Evolutionary conservation across 2,797 vertebrate species (phyloP).

Genomic region (Coccyzus lansbergi): DNA sequence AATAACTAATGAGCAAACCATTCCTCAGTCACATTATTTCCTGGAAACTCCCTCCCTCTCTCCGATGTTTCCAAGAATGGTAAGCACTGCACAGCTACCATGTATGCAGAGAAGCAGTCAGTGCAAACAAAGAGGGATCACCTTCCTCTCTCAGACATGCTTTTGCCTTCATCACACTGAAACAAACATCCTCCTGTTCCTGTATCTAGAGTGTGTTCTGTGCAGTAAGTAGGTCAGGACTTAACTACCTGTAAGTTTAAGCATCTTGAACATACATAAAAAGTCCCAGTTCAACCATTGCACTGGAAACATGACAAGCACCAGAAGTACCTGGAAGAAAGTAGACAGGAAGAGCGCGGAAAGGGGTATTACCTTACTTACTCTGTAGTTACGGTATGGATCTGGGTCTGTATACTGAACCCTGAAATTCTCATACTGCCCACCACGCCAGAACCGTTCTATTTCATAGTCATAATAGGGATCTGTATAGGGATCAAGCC

Average conservation of each 20-base stretch:
- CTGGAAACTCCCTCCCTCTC: background rate
- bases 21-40: background rate
- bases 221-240: background rate
- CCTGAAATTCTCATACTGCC: constrained; percentile 98
- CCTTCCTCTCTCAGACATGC: background rate
- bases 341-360: background rate
- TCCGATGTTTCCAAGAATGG: background rate
- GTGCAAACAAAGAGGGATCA: fast-evolving
- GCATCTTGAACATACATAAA: background rate
- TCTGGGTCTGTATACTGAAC: constrained; percentile 96
- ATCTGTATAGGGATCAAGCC: constrained; percentile 90
- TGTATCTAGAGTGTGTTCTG: background rate
- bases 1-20: background rate
- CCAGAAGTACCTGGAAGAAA: background rate
- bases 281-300: background rate
- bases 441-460: constrained; percentile 94
- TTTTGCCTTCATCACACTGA: background rate
- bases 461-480: constrained; percentile 97
- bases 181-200: background rate
- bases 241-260: background rate
- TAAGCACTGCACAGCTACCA: background rate
- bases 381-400: constrained; percentile 89
- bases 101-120: background rate
- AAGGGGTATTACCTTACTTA: constrained; percentile 77
- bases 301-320: background rate